These are phyloP conservation scores for Bradypodion pumilum DNA, from an alignment of 2,797 vertebrate genomes.

Conservation along the genomic window DNA sequence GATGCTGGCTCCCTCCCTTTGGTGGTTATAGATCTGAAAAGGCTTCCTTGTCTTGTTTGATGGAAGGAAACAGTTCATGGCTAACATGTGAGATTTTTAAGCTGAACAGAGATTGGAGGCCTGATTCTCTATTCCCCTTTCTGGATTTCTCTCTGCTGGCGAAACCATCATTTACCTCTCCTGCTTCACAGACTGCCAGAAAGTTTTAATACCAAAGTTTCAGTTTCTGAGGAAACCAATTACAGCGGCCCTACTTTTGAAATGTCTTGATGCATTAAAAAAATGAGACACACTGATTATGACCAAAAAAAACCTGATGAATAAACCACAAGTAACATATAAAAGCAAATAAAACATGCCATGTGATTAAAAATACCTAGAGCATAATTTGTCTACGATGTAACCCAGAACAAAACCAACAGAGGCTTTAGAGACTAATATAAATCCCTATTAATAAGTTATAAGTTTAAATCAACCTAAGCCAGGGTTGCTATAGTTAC, in stretches of 20 bases:
- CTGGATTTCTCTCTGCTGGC: background rate
- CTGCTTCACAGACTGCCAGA: too few relatives aligned
- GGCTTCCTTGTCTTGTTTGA: background rate
- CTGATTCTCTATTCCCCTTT: background rate
- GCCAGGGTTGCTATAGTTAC: constrained; percentile 8
- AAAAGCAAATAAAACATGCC: background rate
- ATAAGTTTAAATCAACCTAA: constrained; percentile 10
- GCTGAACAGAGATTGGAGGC: too few relatives aligned
- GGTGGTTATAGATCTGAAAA: background rate
- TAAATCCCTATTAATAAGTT: constrained; percentile 18
- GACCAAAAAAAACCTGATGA: background rate
- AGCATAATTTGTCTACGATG: background rate
- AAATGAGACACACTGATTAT: background rate
- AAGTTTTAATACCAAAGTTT: background rate
- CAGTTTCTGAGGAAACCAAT: background rate
- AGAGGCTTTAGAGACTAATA: constrained; percentile 1
- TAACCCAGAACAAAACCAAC: constrained; percentile 8
- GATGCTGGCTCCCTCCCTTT: too few relatives aligned
- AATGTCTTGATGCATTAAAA: background rate
- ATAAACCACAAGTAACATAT: constrained; percentile 1
- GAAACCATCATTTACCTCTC: background rate
- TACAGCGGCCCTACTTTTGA: background rate
- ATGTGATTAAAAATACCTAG: constrained; percentile 9
- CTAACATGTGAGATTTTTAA: background rate
- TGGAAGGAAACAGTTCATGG: too few relatives aligned